Evolutionary conservation across 2,797 vertebrate genomes (phyloP).

Genomic region (Channallabes apus): DNA sequence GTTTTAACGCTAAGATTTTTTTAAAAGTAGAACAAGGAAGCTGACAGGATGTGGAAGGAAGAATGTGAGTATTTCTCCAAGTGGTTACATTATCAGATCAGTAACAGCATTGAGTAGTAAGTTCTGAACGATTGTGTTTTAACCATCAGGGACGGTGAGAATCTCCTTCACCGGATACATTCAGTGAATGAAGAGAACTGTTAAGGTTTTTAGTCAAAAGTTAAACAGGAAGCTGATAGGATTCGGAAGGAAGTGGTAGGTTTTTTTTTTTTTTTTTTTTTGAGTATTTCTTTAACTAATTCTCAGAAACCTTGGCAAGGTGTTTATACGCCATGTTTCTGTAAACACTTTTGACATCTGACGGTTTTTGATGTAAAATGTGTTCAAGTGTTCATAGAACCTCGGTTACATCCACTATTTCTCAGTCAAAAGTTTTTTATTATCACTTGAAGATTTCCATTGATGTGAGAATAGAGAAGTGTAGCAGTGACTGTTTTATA

Average conservation of each 20-base stretch:
- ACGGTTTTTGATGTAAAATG: not conserved
- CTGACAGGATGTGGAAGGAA: not conserved
- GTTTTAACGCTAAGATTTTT: not conserved
- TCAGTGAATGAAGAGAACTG: not conserved
- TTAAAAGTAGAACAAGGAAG: not conserved
- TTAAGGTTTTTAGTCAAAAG: conserved; percentile 5
- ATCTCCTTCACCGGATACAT: not conserved
- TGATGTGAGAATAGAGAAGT: not conserved
- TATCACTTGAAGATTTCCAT: not conserved
- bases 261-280: not conserved
- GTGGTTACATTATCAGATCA: not conserved
- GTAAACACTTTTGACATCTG: not conserved
- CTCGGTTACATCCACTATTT: not conserved
- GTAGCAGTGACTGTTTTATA: not conserved
- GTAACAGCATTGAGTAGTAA: not conserved
- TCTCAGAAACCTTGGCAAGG: not conserved
- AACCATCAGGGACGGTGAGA: not conserved
- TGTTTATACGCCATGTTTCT: not conserved
- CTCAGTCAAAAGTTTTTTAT: not conserved
- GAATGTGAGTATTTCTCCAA: not conserved
- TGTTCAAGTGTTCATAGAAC: not conserved
- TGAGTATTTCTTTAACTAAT: not conserved
- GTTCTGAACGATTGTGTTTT: conserved; percentile 24
- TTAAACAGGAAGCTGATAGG: not conserved
- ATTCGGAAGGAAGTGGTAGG: not conserved